Evolutionary conservation across 1,140 invertebrate genomes (phyloP).

Genomic region (Linepithema humile): DNA sequence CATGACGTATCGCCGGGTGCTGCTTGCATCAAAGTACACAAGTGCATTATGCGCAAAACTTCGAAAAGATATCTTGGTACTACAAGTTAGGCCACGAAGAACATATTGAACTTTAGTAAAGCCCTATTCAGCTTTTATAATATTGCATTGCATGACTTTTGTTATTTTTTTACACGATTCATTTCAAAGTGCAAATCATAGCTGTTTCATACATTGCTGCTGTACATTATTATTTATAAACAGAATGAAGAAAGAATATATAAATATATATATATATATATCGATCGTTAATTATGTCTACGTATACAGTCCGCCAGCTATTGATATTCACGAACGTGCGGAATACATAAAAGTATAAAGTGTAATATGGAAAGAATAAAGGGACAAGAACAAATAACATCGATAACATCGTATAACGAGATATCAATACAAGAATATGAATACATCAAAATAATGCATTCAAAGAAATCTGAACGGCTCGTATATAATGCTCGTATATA

Average conservation of each 20-base stretch:
- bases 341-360: too few relatives aligned
- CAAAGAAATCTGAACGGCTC: background rate
- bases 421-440: background rate
- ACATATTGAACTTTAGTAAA: background rate
- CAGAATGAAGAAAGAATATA: too few relatives aligned
- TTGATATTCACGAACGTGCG: too few relatives aligned
- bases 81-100: background rate
- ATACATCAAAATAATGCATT: background rate
- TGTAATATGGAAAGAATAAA: background rate
- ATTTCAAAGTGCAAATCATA: background rate
- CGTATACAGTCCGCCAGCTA: too few relatives aligned
- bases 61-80: background rate
- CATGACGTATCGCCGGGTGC: background rate
- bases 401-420: background rate
- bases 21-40: background rate
- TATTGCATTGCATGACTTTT: background rate
- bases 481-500: background rate
- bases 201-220: background rate
- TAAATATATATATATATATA: too few relatives aligned
- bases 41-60: constrained; percentile 10
- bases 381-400: background rate
- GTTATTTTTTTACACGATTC: background rate
- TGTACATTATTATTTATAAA: background rate
- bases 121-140: background rate
- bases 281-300: too few relatives aligned